Evolutionary conservation across 1,140 invertebrate genomes (phyloP), one percentile per base, ranked within the genome.

Genomic region (Helicorthomorpha holstii): DNA sequence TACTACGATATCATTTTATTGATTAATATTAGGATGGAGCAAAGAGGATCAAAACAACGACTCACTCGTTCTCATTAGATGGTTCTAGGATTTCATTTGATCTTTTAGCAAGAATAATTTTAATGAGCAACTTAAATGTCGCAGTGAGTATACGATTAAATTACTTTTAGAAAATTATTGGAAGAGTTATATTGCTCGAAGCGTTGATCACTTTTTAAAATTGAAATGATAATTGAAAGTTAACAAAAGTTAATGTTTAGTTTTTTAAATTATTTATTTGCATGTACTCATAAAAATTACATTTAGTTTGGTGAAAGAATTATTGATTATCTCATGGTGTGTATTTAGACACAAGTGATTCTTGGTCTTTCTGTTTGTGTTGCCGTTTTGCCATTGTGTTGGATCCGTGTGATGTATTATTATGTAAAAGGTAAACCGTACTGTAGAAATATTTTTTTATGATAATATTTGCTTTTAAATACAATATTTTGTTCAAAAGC

Each of bases 21-120:
- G 63, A 69, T 65, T 57, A 82, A 79, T 85, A 89, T 72, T 7
- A 7, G 29, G 29, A 34, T 34, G 63, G 62, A 26, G 59, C 72
- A 56, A 77, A 74, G 1, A 73, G 75, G 60, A 65, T 74, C 57
- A 70, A 70, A 55, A 66, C 67, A 53, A 60, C 79, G 23, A 67
- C 63, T n/a, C 82, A 87, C 60, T 72, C 75, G 54, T 90, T 90
- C 71, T 79, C 84, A 25, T 66, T 90, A 24, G 85, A 90, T 68
- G 79, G 77, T 7, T 76, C 76, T 16, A 67, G 70, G 59, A 61
- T 80, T 27, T 68, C 69, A 38, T 87, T 87, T 69, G 67, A 71
- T 42, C 58, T 86, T 48, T 65, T 80, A 45, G 70, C 82, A 23
- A 72, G 80, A 64, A 67, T 86, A 50, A 65, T 80, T 24, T 71